These are phyloP conservation scores for Pachyuromys duprasi DNA, from an alignment of 2,797 vertebrate species.

Conservation along the genomic window DNA sequence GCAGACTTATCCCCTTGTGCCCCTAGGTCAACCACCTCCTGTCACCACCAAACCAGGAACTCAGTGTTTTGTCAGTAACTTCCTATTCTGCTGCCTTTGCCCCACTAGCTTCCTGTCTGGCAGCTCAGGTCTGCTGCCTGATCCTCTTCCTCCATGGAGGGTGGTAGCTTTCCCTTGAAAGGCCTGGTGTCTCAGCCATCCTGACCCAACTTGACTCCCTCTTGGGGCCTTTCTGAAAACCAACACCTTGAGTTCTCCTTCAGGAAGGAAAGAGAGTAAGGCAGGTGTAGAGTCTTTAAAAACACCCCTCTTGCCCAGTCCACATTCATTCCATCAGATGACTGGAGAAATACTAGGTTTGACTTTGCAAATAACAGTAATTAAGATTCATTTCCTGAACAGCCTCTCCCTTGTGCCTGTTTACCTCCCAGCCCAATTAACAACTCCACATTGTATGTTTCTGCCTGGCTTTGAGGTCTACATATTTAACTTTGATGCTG, in stretches of 20 bases:
- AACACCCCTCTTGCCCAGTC: background rate
- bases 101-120: background rate
- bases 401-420: background rate
- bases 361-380: constrained; percentile 65
- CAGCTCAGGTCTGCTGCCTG: background rate
- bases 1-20: background rate
- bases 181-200: background rate
- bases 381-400: constrained; percentile 65
- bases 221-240: background rate
- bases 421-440: constrained; percentile 22
- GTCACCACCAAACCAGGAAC: background rate
- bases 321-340: background rate
- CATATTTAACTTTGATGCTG: background rate
- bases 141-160: background rate
- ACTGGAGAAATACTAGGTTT: constrained; percentile 60
- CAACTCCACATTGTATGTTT: background rate
- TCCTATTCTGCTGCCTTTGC: background rate
- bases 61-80: background rate
- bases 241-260: background rate
- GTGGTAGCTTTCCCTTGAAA: background rate
- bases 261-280: background rate
- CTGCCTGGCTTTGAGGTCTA: background rate
- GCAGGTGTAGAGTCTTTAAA: background rate
- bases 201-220: background rate
- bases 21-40: no score